phyloP scores from a whole-genome alignment of 1,140 invertebrate species.

The Calliopsis andreniformis region DNA sequence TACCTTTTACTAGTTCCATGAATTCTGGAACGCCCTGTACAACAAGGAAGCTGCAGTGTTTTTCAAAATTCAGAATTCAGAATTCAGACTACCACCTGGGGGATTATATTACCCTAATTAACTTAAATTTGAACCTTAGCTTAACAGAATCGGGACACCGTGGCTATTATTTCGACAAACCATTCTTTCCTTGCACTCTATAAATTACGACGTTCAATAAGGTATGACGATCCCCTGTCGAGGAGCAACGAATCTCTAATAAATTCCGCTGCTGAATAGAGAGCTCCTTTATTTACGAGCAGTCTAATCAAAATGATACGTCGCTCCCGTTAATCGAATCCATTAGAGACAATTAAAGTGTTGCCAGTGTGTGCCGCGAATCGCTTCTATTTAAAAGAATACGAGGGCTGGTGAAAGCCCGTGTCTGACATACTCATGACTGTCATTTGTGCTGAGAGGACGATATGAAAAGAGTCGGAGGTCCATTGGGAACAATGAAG shows the following conservation, averaged over 20 bases:
- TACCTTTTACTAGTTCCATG: too few species aligned
- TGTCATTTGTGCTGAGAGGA: slow-evolving; percentile 11
- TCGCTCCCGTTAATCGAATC: slow-evolving; percentile 13
- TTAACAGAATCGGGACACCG: too few species aligned
- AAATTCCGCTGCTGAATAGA: background rate
- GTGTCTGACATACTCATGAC: background rate
- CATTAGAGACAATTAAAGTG: slow-evolving; percentile 18
- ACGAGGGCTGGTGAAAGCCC: background rate
- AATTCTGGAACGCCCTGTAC: too few species aligned
- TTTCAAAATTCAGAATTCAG: too few species aligned
- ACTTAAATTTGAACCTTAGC: too few species aligned
- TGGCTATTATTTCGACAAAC: too few species aligned
- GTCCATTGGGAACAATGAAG: background rate
- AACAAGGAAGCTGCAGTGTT: too few species aligned
- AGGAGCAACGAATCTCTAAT: background rate
- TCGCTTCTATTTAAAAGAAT: background rate
- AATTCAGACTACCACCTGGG: too few species aligned
- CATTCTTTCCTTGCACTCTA: too few species aligned
- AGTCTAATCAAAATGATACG: slow-evolving; percentile 17
- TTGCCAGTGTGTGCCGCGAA: background rate
- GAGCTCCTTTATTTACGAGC: background rate
- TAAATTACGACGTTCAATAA: background rate
- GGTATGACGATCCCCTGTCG: background rate
- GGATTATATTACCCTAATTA: too few species aligned
- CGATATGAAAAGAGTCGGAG: slow-evolving; percentile 17